Base-by-base conservation (phyloP, 2,113 vertebrate genomes). In the Mohoua ochrocephala region DNA sequence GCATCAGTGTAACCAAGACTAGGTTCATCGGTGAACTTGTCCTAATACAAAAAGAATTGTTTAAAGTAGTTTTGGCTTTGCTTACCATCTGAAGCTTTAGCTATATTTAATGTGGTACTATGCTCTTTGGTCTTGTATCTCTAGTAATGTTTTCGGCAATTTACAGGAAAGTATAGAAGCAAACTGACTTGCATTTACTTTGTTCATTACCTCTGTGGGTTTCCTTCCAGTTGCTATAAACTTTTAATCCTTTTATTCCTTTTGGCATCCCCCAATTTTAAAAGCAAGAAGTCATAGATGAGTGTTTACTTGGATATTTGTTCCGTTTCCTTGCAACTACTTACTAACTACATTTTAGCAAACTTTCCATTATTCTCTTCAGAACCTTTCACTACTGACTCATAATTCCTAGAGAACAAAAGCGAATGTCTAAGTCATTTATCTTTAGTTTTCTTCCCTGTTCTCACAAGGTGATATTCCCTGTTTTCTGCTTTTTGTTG, bases 21-120 rank as follows among this genome's bases (percentile, higher is more conserved):
- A 26, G 98, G 97, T 7, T 98, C 97, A 26, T 98, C 98, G 7
- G 96, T 98, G 84, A 98, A 98, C 70, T 97, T 83, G 47, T 90
- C 95, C 98, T 98, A 53, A 69, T 82, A 76, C 3, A 93, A 61
- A 97, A 57, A 70, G 3, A 44, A 20, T 42, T 27, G 33, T 15
- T 73, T 52, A 28, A 70, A 50, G 28, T 49, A 28, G 20, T 47
- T 69, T 61, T 64, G 23, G 23, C 12, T 84, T 77, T 70, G 33
- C 39, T 94, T 83, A 10, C 37, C 11, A 2, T 45, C 11, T 69
- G 61, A 85, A 37, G 6, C 16, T 79, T 59, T 28, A 76, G 24
- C 26, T 73, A 1, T 80, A 30, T 82, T 82, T 89, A 45, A 67
- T 49, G 44, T 52, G 12, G 3, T 31, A 30, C 35, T 57, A 5